phyloP scores from a whole-genome alignment of 2,888 invertebrate species.

The Seira musarum region DNA sequence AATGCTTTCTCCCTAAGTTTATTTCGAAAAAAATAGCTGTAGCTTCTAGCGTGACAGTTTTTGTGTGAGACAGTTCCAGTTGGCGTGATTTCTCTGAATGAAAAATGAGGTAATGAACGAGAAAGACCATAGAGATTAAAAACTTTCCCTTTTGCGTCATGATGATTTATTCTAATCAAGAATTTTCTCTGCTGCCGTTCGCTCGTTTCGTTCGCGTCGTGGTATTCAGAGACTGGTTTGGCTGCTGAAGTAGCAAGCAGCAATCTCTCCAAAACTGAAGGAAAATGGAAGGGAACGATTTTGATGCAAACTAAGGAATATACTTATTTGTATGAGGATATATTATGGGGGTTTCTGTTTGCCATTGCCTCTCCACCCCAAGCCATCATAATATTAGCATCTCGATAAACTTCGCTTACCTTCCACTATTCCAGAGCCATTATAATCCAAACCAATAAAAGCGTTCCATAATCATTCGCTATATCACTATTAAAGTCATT shows the following conservation, averaged over 20 bases:
- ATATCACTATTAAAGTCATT: slow-evolving; percentile 17
- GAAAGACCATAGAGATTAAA: slow-evolving; percentile 68
- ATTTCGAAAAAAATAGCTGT: slow-evolving; percentile 6
- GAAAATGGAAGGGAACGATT: neutral
- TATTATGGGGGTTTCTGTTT: no score
- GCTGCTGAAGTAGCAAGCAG: no score
- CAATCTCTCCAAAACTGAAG: neutral
- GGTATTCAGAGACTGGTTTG: neutral
- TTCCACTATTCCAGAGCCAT: neutral
- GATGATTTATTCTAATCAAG: slow-evolving; percentile 69
- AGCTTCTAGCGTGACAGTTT: slow-evolving; percentile 44
- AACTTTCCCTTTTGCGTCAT: slow-evolving; percentile 65
- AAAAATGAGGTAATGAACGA: slow-evolving; percentile 68
- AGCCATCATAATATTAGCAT: slow-evolving; percentile 7
- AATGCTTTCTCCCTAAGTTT: slow-evolving; percentile 17
- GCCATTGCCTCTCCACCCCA: neutral
- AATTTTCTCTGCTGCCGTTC: slow-evolving; percentile 52
- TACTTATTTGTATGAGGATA: no score
- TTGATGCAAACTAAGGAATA: slow-evolving; percentile 9
- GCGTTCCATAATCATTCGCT: slow-evolving; percentile 9
- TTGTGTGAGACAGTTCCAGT: slow-evolving; percentile 56
- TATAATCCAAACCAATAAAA: slow-evolving; percentile 12
- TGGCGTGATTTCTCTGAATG: slow-evolving; percentile 63
- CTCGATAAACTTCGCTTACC: slow-evolving; percentile 9
- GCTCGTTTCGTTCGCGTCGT: neutral